phyloP scores from a whole-genome alignment of 1,140 invertebrate genomes.

The Caerostris extrusa region DNA sequence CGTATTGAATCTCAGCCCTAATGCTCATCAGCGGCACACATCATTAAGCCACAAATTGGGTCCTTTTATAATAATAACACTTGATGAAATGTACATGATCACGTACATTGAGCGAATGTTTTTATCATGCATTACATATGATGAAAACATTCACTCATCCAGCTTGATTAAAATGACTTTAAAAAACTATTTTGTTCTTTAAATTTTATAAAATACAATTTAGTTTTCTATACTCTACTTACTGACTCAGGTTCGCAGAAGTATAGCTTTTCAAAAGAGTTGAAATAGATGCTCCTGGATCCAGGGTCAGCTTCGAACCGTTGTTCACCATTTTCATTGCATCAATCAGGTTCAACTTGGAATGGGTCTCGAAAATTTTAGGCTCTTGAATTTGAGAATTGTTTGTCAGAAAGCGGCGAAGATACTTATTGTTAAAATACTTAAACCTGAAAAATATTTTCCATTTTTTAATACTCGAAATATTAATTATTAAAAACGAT shows the following conservation, averaged over 20 bases:
- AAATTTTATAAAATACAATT: neutral
- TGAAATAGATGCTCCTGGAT: conserved; percentile 93
- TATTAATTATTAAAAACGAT: too few relatives aligned
- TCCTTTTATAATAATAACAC: too few relatives aligned
- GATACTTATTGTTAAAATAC: conserved; percentile 95
- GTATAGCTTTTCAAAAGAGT: conserved; percentile 93
- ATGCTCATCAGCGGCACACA: too few relatives aligned
- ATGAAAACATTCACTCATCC: too few relatives aligned
- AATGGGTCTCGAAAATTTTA: conserved; percentile 96
- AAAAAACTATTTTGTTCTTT: neutral
- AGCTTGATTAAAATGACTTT: neutral
- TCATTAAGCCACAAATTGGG: too few relatives aligned
- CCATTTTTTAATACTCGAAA: too few relatives aligned
- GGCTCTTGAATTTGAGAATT: conserved; percentile 93
- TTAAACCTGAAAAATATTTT: conserved; percentile 87
- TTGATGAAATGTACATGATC: too few relatives aligned
- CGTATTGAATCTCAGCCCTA: too few relatives aligned
- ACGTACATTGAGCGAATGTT: too few relatives aligned
- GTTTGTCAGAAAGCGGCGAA: conserved; percentile 92
- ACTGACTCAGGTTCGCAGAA: conserved; percentile 78
- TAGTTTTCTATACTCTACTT: neutral
- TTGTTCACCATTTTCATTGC: conserved; percentile 93
- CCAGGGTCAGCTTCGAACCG: conserved; percentile 84
- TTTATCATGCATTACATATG: too few relatives aligned
- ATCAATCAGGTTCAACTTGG: conserved; percentile 95